Percentiles rank a stretch among this genome's conserved stretches.
These are phyloP conservation scores for Protobothrops mucrosquamatus DNA, from an alignment of 2,113 vertebrate species.

Conservation along the genomic window DNA sequence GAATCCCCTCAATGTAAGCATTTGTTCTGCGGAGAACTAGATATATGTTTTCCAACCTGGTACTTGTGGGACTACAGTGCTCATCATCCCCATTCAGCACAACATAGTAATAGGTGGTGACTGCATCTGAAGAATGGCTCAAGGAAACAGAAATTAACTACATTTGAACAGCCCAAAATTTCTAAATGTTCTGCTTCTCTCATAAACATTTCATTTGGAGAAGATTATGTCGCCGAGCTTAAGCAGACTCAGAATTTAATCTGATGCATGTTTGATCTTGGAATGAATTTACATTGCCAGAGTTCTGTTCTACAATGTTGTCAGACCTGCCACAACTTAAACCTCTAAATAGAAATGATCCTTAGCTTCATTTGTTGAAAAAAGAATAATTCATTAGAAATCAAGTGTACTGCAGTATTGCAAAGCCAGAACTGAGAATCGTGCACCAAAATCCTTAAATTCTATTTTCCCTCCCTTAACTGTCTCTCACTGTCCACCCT, in stretches of 20 bases:
- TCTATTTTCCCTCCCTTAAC: not conserved
- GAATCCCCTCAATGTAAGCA: not conserved
- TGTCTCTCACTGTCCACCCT: not conserved
- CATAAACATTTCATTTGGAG: not conserved
- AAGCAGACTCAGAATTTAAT: not conserved
- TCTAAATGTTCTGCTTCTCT: not conserved
- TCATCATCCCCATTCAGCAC: not conserved
- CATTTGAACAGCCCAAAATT: not conserved
- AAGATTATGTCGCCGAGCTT: not conserved
- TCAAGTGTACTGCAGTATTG: not conserved
- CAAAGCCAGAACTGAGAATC: not conserved
- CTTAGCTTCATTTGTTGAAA: not conserved
- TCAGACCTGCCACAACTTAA: not conserved
- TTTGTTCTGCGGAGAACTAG: not conserved
- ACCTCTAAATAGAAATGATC: not conserved
- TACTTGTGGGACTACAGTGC: not conserved
- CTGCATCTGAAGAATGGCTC: not conserved
- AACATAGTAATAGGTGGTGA: not conserved
- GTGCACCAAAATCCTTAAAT: not conserved
- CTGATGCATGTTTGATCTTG: not conserved
- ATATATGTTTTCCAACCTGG: not conserved
- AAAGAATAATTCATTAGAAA: not conserved
- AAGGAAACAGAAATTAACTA: not conserved
- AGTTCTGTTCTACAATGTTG: not conserved
- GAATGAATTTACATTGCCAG: not conserved